Percentiles rank a stretch among this genome's conserved stretches.
phyloP scores from a whole-genome alignment of 2,797 vertebrate genomes.

The Muraenolepis orangiensis region DNA sequence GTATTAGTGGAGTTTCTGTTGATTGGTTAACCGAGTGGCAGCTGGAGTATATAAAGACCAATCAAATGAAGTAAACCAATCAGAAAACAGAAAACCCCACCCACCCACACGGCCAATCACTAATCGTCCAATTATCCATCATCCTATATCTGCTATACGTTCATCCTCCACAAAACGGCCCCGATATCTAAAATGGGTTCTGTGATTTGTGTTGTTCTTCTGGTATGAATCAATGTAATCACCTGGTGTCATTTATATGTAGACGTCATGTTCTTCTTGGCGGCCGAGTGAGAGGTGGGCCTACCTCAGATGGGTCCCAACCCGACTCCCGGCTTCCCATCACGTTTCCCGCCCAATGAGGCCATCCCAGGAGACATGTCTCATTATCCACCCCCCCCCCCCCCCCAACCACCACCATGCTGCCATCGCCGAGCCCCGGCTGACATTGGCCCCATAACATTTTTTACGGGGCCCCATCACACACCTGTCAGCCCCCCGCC shows the following conservation, averaged over 20 bases:
- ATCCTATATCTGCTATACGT: no score
- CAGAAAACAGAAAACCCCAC: neutral
- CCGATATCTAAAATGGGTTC: no score
- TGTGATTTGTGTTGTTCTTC: neutral
- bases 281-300: neutral
- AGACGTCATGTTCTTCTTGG: neutral
- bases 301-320: neutral
- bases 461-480: constrained; percentile 50
- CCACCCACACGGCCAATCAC: neutral
- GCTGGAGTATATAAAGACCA: neutral
- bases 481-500: constrained; percentile 39
- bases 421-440: constrained; percentile 22
- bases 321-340: no score
- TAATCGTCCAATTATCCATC: neutral
- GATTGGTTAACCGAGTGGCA: neutral
- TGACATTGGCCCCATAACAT: constrained; percentile 55
- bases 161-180: no score
- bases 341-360: neutral
- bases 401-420: no score
- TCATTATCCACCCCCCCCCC: neutral
- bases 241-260: neutral
- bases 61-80: neutral
- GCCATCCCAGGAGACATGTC: neutral
- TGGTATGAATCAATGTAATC: neutral
- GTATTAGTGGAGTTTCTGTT: neutral